A percentile compares a stretch with the other conserved stretches of the same genome.
Evolutionary conservation across 2,888 invertebrate genomes (phyloP).

Genomic region (Chymomyza amoena): DNA sequence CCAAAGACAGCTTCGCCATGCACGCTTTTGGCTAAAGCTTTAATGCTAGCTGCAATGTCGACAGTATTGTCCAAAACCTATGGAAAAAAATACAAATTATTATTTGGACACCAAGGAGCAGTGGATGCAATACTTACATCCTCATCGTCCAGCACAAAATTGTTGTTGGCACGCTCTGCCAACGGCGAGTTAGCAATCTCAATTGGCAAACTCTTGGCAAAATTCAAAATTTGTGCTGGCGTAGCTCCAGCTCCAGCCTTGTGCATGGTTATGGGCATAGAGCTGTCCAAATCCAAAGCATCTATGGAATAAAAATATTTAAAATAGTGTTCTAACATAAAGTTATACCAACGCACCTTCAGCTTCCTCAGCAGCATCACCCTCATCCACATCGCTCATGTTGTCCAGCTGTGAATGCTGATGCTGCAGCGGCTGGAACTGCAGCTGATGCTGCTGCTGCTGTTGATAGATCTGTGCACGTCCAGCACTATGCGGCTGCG

Average conservation of each 20-base stretch:
- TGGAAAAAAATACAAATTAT: neutral
- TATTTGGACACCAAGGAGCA: neutral
- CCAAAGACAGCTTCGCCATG: conserved; percentile 92
- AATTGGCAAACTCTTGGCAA: conserved; percentile 89
- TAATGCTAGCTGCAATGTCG: conserved; percentile 94
- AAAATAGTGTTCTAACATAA: neutral
- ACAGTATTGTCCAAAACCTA: conserved; percentile 82
- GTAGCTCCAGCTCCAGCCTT: conserved; percentile 29
- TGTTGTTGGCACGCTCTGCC: conserved; percentile 53
- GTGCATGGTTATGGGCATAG: conserved; percentile 72
- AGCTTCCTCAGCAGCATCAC: conserved; percentile 88
- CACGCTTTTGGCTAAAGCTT: conserved; percentile 93
- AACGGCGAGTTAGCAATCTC: conserved; percentile 82
- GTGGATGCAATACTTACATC: conserved; percentile 61
- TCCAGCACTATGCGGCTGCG: conserved; percentile 19
- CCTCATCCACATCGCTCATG: conserved; percentile 84
- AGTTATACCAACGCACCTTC: conserved; percentile 81
- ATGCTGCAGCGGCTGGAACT: conserved; percentile 30
- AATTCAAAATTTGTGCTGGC: conserved; percentile 56
- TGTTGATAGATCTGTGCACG: conserved; percentile 33
- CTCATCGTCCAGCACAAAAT: conserved; percentile 45
- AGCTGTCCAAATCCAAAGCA: conserved; percentile 76
- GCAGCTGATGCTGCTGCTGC: conserved; percentile 32
- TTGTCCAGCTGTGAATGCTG: conserved; percentile 43
- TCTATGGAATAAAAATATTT: conserved; percentile 49